These are phyloP conservation scores for Drosophila koepferae DNA, from an alignment of 2,888 invertebrate genomes.

Conservation along the genomic window DNA sequence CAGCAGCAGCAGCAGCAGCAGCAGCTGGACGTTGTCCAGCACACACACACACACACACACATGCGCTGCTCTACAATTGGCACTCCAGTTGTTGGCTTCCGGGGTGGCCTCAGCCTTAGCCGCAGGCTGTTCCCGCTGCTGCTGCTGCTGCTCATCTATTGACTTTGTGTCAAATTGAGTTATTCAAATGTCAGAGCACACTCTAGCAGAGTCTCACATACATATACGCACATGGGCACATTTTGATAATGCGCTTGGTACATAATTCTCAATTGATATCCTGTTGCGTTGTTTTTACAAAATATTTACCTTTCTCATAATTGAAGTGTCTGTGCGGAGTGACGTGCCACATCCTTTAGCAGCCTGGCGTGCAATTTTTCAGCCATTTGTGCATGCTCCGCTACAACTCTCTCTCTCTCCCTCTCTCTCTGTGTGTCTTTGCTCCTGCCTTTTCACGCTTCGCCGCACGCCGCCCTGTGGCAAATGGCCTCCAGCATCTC, in stretches of 20 bases:
- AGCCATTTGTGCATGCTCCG: conserved; percentile 64
- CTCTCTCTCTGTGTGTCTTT: conserved; percentile 3
- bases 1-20: not conserved
- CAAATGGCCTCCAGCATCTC: conserved; percentile 57
- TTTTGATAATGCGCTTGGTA: conserved; percentile 69
- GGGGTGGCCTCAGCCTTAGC: conserved; percentile 67
- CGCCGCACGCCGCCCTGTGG: conserved; percentile 34
- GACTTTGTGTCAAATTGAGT: conserved; percentile 81
- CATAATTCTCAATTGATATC: conserved; percentile 83
- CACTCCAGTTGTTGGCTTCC: conserved; percentile 72
- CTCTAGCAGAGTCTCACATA: conserved; percentile 12
- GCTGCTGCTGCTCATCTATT: conserved; percentile 69
- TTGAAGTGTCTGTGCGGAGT: conserved; percentile 75
- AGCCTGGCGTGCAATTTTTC: conserved; percentile 67
- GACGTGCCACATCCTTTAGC: conserved; percentile 58
- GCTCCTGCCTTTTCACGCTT: conserved; percentile 66
- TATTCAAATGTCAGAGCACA: conserved; percentile 68
- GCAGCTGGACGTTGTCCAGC: conserved; percentile 44
- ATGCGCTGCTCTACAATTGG: conserved; percentile 34
- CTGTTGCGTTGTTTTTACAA: conserved; percentile 84
- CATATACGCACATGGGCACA: conserved; percentile 67
- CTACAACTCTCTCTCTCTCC: not conserved
- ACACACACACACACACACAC: conserved; percentile 9
- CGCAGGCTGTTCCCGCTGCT: conserved; percentile 24
- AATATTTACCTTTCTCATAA: conserved; percentile 83